These are phyloP conservation scores for Pardalotus punctatus DNA, from an alignment of 2,113 vertebrate genomes.

Conservation along the genomic window DNA sequence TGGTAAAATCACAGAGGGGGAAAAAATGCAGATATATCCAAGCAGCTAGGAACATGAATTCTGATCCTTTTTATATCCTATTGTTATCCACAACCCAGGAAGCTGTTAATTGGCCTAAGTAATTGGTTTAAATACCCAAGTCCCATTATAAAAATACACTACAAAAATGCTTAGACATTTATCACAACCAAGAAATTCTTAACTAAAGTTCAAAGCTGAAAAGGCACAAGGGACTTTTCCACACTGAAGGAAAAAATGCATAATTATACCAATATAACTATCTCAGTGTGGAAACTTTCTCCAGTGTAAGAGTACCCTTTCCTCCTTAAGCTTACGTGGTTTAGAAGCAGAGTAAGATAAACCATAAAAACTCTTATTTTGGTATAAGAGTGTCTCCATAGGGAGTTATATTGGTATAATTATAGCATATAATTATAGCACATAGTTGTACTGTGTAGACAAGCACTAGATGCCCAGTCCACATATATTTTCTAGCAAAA, in stretches of 20 bases:
- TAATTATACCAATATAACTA: constrained; percentile 51
- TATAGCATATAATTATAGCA: constrained; percentile 53
- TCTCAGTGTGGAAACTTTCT: constrained; percentile 1
- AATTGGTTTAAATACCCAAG: constrained; percentile 47
- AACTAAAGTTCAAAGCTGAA: constrained; percentile 61
- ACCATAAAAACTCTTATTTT: constrained; percentile 46
- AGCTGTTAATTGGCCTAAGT: constrained; percentile 47
- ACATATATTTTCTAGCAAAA: constrained; percentile 20
- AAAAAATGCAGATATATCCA: not conserved
- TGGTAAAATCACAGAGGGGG: not conserved
- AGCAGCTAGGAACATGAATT: constrained; percentile 4
- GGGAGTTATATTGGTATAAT: constrained; percentile 56
- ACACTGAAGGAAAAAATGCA: not conserved
- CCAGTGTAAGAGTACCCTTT: constrained; percentile 13
- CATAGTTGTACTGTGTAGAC: not conserved
- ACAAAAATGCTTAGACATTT: constrained; percentile 47
- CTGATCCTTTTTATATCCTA: not conserved
- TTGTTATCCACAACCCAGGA: constrained; percentile 30
- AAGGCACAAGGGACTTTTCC: constrained; percentile 31
- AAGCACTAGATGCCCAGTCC: constrained; percentile 28
- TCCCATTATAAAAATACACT: constrained; percentile 34
- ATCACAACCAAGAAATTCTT: constrained; percentile 53
- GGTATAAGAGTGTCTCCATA: not conserved
- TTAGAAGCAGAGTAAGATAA: constrained; percentile 10
- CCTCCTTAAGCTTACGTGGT: not conserved